phyloP scores from a whole-genome alignment of 2,113 vertebrate genomes.

The Thamnaconus septentrionalis region DNA sequence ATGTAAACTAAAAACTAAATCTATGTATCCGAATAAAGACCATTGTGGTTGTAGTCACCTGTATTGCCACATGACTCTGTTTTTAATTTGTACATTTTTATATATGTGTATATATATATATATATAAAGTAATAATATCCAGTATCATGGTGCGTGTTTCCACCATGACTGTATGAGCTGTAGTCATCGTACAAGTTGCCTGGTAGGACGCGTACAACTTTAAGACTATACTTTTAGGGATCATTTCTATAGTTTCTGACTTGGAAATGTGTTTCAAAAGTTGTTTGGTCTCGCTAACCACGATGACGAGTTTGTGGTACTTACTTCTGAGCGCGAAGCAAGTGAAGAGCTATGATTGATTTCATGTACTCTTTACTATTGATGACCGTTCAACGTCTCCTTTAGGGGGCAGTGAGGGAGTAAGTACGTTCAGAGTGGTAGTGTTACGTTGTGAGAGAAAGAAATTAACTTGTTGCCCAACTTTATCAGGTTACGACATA shows the following conservation, averaged over 20 bases:
- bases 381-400: conserved; percentile 61
- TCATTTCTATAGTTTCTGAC: conserved; percentile 71
- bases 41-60: no score
- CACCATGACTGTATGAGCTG: not conserved
- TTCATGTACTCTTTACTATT: conserved; percentile 23
- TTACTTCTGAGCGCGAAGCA: conserved; percentile 59
- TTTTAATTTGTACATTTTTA: no score
- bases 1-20: no score
- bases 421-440: conserved; percentile 59
- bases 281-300: conserved; percentile 61
- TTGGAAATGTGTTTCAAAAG: conserved; percentile 66
- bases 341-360: fast-evolving
- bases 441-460: fast-evolving
- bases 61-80: no score
- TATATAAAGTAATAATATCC: no score
- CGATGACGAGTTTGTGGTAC: conserved; percentile 55
- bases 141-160: no score
- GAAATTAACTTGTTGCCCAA: no score
- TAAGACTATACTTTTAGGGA: conserved; percentile 77
- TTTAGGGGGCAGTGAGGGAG: conserved; percentile 16
- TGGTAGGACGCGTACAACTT: fast-evolving
- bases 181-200: fast-evolving
- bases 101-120: no score
- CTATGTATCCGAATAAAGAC: no score
- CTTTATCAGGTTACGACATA: no score